Percentiles rank a stretch among this genome's conserved stretches.
These are phyloP conservation scores for Siniperca undulata DNA, from an alignment of 2,797 vertebrate species.

Conservation along the genomic window DNA sequence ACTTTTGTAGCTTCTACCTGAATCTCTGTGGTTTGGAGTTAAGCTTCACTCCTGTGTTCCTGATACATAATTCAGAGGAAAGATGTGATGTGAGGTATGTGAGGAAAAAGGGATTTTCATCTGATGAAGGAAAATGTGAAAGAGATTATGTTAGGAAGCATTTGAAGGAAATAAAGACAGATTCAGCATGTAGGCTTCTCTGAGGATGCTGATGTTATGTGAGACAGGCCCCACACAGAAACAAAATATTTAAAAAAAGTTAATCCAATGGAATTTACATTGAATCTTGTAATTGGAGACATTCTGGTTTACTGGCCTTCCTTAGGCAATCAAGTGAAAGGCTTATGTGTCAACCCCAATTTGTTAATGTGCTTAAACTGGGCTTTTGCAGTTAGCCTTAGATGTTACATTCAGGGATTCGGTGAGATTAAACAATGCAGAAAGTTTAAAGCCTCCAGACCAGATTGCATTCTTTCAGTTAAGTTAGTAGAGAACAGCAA, in stretches of 20 bases:
- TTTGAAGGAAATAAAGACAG: not conserved
- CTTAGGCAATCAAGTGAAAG: not conserved
- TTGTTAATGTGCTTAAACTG: constrained; percentile 28
- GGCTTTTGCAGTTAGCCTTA: constrained; percentile 11
- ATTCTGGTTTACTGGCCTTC: not conserved
- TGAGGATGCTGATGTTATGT: not conserved
- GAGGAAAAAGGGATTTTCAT: constrained; percentile 2
- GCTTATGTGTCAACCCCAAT: not conserved
- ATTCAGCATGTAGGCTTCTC: not conserved
- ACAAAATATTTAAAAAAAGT: not conserved
- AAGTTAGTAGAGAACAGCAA: not conserved
- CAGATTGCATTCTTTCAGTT: constrained; percentile 9
- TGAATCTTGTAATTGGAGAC: constrained; percentile 22
- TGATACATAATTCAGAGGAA: not conserved
- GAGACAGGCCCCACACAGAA: not conserved
- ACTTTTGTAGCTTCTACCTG: not conserved
- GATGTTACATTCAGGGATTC: constrained; percentile 25
- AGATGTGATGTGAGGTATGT: not conserved
- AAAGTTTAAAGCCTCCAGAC: constrained; percentile 18
- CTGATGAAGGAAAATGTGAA: not conserved
- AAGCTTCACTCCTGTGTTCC: not conserved
- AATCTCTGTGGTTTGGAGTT: not conserved
- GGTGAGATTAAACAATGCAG: constrained; percentile 36
- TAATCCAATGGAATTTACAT: not conserved
- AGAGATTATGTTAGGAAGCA: constrained; percentile 6